Evolutionary conservation across 2,113 vertebrate genomes (phyloP), one percentile per base, ranked within the genome.

Genomic region (Bambusicola thoracicus): DNA sequence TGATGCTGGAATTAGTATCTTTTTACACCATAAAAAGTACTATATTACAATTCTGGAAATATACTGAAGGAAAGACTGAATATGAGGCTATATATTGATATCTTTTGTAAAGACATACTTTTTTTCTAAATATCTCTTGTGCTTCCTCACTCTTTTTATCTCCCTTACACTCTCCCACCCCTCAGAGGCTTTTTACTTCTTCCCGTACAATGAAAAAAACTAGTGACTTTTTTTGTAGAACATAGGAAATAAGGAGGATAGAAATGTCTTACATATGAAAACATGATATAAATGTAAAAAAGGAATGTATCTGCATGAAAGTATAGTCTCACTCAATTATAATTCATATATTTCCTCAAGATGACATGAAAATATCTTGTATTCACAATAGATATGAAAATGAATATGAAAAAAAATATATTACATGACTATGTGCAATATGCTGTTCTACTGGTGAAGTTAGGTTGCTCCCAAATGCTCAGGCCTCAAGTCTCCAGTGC

Each of bases 1-100:
- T 70, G 91, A 87, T 80, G 65, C 75, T 93, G 94, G 82, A 87
- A 90, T 93, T 95, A 93, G 93, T 95, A 89, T 91, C 8, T 91
- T 85, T 95, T 94, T 94, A 63, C 72, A 80, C 70, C 51, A 92
- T 95, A 93, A 89, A 95, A 94, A 63, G 32, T 77, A 78, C 89
- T 84, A 43, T 72, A 41, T 85, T 94, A 70, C 85, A 85, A 72
- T 90, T 83, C 48, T 82, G 46, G 90, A 91, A 94, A 92, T 86
- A 75, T 30, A 43, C 22, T 70, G 67, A 81, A 86, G 55, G 55
- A 69, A 94, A 85, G 56, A 63, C 73, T 74, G 55, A 58, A 77
- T 85, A 76, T 43, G 65, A 91, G 63, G 85, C 70, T 79, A 63
- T 76, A 89, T 81, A 81, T 10, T 53, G 53, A 83, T 27, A 21